These are phyloP conservation scores for Drosophila pandora DNA, from an alignment of 1,140 invertebrate genomes.

Conservation along the genomic window DNA sequence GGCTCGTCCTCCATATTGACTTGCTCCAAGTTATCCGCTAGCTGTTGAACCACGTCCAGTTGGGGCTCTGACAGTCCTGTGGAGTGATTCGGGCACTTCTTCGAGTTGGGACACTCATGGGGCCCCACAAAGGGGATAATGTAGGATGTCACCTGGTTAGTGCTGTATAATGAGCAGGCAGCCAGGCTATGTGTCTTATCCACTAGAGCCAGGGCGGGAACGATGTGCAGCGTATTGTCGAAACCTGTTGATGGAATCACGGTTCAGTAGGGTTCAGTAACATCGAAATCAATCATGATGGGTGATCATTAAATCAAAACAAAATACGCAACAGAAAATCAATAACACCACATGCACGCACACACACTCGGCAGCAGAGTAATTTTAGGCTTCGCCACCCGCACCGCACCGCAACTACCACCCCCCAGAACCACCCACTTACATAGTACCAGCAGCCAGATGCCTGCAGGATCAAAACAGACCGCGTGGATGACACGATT, in stretches of 20 bases:
- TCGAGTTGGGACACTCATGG: slow-evolving; percentile 82
- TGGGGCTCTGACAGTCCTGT: slow-evolving; percentile 12
- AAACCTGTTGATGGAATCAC: slow-evolving; percentile 68
- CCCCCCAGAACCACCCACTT: slow-evolving; percentile 66
- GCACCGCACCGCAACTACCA: slow-evolving; percentile 11
- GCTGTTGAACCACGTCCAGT: slow-evolving; percentile 33
- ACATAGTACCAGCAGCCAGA: slow-evolving; percentile 88
- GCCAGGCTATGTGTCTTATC: slow-evolving; percentile 58
- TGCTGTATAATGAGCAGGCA: slow-evolving; percentile 61
- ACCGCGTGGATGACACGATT: slow-evolving; percentile 87
- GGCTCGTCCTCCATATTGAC: slow-evolving; percentile 48
- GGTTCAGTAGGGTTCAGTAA: slow-evolving; percentile 22
- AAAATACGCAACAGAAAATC: slow-evolving; percentile 71
- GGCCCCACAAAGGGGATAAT: slow-evolving; percentile 83
- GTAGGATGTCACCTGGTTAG: slow-evolving; percentile 80
- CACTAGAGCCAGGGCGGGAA: slow-evolving; percentile 76
- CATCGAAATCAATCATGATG: slow-evolving; percentile 16
- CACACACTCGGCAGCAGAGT: slow-evolving; percentile 38
- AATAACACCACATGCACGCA: slow-evolving; percentile 53
- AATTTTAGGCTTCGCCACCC: slow-evolving; percentile 56
- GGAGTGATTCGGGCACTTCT: slow-evolving; percentile 79
- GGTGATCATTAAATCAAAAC: slow-evolving; percentile 53
- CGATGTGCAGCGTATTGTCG: slow-evolving; percentile 83
- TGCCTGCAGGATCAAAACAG: slow-evolving; percentile 89
- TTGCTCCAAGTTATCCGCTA: slow-evolving; percentile 43